Evolutionary conservation across 2,113 vertebrate species (phyloP), one percentile per base, ranked within the genome.

Genomic region (Oenanthe melanoleuca): DNA sequence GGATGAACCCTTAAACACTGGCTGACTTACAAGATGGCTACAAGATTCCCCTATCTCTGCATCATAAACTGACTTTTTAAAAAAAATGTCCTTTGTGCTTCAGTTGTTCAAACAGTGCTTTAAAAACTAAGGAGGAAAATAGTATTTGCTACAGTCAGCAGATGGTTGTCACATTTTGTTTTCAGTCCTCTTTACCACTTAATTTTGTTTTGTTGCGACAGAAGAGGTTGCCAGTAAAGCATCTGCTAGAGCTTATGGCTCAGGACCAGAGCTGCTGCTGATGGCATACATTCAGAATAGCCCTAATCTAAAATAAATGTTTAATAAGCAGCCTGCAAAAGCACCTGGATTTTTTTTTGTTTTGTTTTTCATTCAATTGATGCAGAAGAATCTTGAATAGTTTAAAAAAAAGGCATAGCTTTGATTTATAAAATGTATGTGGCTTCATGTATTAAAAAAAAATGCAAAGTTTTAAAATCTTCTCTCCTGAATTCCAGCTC

Each of bases 401-500:
- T 29, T 96, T 59, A 83, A 89, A 85, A 91, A 70, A 83, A 60
- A 19, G 75, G 40, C 0, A 0, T 88, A 74, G 84, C 79, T 93
- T 94, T 93, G 90, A 95, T 96, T 92, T 95, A 79, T 28, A 45
- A 91, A 96, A 95, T 92, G 72, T 87, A 26, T 82, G 29, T 93
- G 57, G 53, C 65, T 96, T 93, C 49, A 31, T 2, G 11, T 89
- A 66, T 96, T 88, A 88, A 94, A 97, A 77, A 92, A 97, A 50
- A 31, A 95, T 31, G 75, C 84, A 19, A 79, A 92, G 71, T 97
- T 97, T 95, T 84, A 87, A 96, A 92, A 96, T 97, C 96, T 97
- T 98, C 93, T 95, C 86, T 97, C 92, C 96, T 97, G 97, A 97
- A 97, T 99, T 98, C 97, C 98, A 99, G 99, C 99, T 98, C 99